These are phyloP conservation scores for Gobio gobio DNA, from an alignment of 2,113 vertebrate genomes.

Conservation along the genomic window DNA sequence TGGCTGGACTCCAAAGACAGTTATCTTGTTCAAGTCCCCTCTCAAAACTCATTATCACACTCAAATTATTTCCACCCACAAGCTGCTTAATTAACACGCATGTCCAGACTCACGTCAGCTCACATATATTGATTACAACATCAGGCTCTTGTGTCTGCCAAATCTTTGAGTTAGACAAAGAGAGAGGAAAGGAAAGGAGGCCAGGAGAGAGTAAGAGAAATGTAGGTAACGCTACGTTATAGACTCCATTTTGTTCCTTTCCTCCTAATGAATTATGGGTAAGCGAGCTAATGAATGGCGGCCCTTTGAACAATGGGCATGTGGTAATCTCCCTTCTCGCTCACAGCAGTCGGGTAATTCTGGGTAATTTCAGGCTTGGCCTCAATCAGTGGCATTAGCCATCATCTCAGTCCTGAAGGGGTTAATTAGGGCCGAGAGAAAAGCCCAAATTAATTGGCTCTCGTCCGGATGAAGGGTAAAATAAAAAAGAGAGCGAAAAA, in stretches of 20 bases:
- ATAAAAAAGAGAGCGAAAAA: conserved; percentile 54
- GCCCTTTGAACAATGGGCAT: conserved; percentile 61
- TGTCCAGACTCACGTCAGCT: conserved; percentile 73
- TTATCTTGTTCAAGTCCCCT: conserved; percentile 66
- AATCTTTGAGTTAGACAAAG: conserved; percentile 63
- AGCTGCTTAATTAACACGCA: conserved; percentile 80
- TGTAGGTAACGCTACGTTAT: conserved; percentile 23
- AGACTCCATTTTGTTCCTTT: conserved; percentile 56
- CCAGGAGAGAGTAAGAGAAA: conserved; percentile 52
- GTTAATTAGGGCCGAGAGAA: conserved; percentile 74
- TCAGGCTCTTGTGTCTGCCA: conserved; percentile 62
- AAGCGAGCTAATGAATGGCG: conserved; percentile 57
- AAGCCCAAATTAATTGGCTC: conserved; percentile 73
- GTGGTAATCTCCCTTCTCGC: conserved; percentile 59
- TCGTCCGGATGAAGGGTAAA: conserved; percentile 63
- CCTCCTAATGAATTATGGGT: conserved; percentile 62
- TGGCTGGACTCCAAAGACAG: conserved; percentile 60
- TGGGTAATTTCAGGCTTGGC: conserved; percentile 74
- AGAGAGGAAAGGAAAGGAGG: conserved; percentile 51
- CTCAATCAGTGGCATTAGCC: conserved; percentile 72
- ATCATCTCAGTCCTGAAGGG: conserved; percentile 75
- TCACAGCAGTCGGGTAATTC: conserved; percentile 63
- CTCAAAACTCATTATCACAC: conserved; percentile 78
- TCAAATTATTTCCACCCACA: conserved; percentile 80
- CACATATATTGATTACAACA: conserved; percentile 79